Percentiles rank a stretch among this genome's conserved stretches.
These are phyloP conservation scores for Cydia fagiglandana DNA, from an alignment of 1,140 invertebrate species.

Conservation along the genomic window DNA sequence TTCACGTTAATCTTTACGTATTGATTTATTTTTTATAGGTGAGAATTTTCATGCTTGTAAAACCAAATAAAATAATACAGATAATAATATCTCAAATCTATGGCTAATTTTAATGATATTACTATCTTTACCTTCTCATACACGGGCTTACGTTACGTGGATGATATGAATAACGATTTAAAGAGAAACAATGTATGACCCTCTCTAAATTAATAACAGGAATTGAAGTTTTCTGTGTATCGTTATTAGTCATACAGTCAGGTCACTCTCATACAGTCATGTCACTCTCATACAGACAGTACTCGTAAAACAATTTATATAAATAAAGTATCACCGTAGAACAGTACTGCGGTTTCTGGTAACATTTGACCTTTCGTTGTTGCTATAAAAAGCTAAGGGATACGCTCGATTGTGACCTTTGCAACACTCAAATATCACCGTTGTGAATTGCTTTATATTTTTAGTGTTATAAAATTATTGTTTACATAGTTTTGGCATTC, in stretches of 20 bases:
- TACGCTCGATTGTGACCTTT: slow-evolving; percentile 4
- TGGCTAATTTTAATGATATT: no score
- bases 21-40: neutral
- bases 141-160: neutral
- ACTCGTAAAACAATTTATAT: neutral
- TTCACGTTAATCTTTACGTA: neutral
- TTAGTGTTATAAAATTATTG: no score
- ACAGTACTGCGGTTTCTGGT: neutral
- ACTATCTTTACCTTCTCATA: neutral
- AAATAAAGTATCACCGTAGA: neutral
- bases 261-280: neutral
- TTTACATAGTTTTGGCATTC: no score
- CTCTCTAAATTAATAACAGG: neutral
- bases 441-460: neutral
- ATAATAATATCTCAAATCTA: no score
- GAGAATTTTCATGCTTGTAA: neutral
- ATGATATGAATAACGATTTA: neutral
- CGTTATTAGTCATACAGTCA: neutral
- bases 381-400: neutral
- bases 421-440: neutral
- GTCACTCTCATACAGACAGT: neutral
- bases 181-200: neutral
- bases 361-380: neutral
- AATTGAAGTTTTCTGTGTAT: neutral
- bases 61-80: neutral